Conservation (phyloP, 1,140 invertebrate genomes). For the Euwallacea fornicatus region DNA sequence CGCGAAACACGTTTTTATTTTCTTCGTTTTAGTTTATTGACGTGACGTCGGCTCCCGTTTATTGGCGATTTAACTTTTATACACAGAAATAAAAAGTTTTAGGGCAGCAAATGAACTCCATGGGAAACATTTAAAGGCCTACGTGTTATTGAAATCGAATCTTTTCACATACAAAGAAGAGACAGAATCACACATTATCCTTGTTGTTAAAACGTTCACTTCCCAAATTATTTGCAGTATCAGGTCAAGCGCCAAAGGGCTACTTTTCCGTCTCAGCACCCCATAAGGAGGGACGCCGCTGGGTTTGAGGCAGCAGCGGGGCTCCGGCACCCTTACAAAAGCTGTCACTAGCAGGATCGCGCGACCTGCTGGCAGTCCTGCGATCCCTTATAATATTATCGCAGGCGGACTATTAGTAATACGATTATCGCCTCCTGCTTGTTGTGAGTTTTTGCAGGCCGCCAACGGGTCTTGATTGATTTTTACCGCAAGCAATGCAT, state of each 20-base stretch:
- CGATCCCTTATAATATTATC: conserved; percentile 43
- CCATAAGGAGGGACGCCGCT: conserved; percentile 34
- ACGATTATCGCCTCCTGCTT: conserved; percentile 43
- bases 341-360: conserved; percentile 43
- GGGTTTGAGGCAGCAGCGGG: conserved; percentile 34
- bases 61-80: conserved; percentile 20
- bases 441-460: conserved; percentile 41
- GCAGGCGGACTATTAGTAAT: conserved; percentile 45
- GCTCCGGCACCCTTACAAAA: conserved; percentile 40
- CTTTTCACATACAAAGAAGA: too few relatives aligned
- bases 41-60: conserved; percentile 10
- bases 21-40: conserved; percentile 19
- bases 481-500: conserved; percentile 44
- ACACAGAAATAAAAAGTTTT: neutral
- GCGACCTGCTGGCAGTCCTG: conserved; percentile 37
- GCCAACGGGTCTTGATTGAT: conserved; percentile 39
- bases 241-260: conserved; percentile 18
- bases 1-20: conserved; percentile 35
- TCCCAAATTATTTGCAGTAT: neutral
- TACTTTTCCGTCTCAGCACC: conserved; percentile 37
- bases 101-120: too few relatives aligned
- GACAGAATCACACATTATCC: too few relatives aligned
- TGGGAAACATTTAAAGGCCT: too few relatives aligned
- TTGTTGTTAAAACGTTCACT: too few relatives aligned
- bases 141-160: too few relatives aligned